Percentiles rank a stretch among this genome's conserved stretches.
phyloP scores from a whole-genome alignment of 2,888 invertebrate species.

The Hirtodrosophila alboralis region DNA sequence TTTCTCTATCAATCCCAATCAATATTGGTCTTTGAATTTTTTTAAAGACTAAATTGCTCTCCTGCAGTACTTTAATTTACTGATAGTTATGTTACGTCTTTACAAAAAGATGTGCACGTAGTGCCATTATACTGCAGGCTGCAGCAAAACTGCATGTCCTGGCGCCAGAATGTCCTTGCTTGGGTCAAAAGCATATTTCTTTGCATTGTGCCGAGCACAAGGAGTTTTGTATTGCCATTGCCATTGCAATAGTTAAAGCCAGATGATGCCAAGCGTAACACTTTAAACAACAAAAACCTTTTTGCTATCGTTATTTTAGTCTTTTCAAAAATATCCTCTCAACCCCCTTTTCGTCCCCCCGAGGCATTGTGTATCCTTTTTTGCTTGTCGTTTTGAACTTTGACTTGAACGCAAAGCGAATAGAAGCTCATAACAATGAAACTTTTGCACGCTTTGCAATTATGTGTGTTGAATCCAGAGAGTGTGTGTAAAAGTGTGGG shows the following conservation, averaged over 20 bases:
- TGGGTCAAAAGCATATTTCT: constrained; percentile 41
- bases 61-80: not conserved
- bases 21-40: too few relatives aligned
- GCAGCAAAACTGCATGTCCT: too few relatives aligned
- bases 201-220: constrained; percentile 15
- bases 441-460: constrained; percentile 50
- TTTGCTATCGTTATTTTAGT: constrained; percentile 26
- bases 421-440: constrained; percentile 67
- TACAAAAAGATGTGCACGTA: not conserved
- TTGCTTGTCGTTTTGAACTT: constrained; percentile 44
- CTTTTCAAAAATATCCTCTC: not conserved
- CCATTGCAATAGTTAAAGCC: constrained; percentile 35
- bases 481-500: not conserved
- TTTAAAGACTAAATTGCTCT: too few relatives aligned
- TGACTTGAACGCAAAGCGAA: constrained; percentile 47
- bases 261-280: constrained; percentile 49
- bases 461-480: constrained; percentile 1
- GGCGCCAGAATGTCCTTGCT: constrained; percentile 42
- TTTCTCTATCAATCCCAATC: too few relatives aligned
- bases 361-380: constrained; percentile 1
- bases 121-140: not conserved
- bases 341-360: not conserved
- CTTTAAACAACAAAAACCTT: constrained; percentile 58
- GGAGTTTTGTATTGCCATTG: constrained; percentile 16
- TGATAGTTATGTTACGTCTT: constrained; percentile 1